A percentile compares a stretch with the other conserved stretches of the same genome.
Conservation (phyloP, 2,888 invertebrate species). For the Hypolimnas misippus region DNA sequence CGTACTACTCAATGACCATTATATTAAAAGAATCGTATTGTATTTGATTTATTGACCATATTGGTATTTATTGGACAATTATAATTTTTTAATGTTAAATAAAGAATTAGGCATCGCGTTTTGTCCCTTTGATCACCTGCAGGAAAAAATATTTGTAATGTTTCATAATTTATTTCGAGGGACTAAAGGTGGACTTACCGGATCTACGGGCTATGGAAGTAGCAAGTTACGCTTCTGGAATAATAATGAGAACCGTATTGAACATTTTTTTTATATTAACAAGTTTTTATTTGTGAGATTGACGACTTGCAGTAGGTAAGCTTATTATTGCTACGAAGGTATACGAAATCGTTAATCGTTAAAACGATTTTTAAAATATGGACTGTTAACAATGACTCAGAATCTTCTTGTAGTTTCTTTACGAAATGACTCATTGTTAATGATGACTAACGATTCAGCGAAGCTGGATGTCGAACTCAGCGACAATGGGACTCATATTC, state of each 20-base stretch:
- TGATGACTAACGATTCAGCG: conserved; percentile 37
- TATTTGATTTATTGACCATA: not conserved
- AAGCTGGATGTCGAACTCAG: conserved; percentile 30
- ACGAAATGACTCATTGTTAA: conserved; percentile 37
- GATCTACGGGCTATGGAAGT: conserved; percentile 18
- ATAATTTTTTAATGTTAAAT: too few species aligned
- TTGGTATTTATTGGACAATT: too few species aligned
- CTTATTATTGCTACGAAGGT: not conserved
- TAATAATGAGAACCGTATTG: conserved; percentile 53
- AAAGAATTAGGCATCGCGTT: too few species aligned
- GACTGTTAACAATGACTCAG: conserved; percentile 42
- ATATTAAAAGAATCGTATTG: not conserved
- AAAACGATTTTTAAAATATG: conserved; percentile 2
- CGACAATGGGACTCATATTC: conserved; percentile 25
- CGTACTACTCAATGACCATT: not conserved
- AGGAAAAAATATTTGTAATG: conserved; percentile 9
- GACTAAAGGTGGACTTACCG: conserved; percentile 6
- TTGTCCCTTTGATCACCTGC: conserved; percentile 1
- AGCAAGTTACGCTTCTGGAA: conserved; percentile 48
- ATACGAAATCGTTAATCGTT: not conserved
- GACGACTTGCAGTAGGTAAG: conserved; percentile 1
- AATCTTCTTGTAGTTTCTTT: conserved; percentile 20
- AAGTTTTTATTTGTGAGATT: conserved; percentile 21
- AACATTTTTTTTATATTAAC: conserved; percentile 45
- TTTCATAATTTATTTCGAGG: conserved; percentile 1